Conservation (phyloP, 2,888 invertebrate genomes). For the Pycnomerus fuliginosus region DNA sequence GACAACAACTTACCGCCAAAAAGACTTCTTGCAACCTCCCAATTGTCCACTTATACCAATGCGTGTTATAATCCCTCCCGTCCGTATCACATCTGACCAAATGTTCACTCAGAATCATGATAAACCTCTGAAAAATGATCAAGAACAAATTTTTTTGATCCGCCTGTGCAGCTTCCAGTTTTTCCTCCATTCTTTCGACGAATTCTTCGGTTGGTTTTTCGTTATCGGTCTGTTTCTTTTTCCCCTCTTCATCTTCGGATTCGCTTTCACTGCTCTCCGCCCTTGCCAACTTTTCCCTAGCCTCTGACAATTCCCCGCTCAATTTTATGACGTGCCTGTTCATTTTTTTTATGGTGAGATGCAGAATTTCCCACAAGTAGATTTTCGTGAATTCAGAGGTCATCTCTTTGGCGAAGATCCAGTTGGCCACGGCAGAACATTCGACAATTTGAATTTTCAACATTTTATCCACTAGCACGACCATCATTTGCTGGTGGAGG, state of each 20-base stretch:
- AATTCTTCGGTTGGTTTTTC: constrained; percentile 77
- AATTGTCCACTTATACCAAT: constrained; percentile 95
- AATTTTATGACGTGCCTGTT: constrained; percentile 90
- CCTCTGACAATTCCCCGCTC: constrained; percentile 77
- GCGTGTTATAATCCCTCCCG: constrained; percentile 87
- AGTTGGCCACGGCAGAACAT: constrained; percentile 95
- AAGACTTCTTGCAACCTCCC: constrained; percentile 95
- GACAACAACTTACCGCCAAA: constrained; percentile 68
- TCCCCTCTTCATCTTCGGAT: constrained; percentile 59
- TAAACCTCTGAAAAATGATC: constrained; percentile 97
- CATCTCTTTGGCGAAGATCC: constrained; percentile 97
- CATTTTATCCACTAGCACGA: constrained; percentile 94
- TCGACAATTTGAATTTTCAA: constrained; percentile 96
- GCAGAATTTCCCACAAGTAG: constrained; percentile 96
- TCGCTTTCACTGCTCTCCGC: constrained; percentile 84
- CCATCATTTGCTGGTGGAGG: constrained; percentile 95
- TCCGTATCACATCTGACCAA: constrained; percentile 91
- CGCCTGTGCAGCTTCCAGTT: constrained; percentile 89
- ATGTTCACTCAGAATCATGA: constrained; percentile 96
- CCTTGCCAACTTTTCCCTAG: constrained; percentile 81
- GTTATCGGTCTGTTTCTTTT: constrained; percentile 50
- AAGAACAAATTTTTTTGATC: constrained; percentile 96
- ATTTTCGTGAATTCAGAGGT: constrained; percentile 85
- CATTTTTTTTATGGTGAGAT: constrained; percentile 95
- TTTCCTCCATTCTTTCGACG: constrained; percentile 95